phyloP scores from a whole-genome alignment of 2,888 invertebrate species.

The Horisme vitalbata region DNA sequence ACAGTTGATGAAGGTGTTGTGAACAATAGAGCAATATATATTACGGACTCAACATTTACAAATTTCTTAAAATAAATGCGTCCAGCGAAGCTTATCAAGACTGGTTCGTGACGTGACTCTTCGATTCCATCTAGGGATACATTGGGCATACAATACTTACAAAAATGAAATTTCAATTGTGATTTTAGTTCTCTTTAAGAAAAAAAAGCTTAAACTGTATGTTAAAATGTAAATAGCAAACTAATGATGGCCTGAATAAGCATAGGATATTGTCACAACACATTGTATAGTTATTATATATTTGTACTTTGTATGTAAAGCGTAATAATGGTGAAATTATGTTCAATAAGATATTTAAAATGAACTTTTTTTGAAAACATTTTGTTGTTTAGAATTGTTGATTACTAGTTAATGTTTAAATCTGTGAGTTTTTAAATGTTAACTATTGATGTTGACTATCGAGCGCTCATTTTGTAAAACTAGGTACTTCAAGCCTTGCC shows the following conservation, averaged over 20 bases:
- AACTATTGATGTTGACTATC: conserved; percentile 10
- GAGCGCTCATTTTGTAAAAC: conserved; percentile 23
- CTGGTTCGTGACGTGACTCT: conserved; percentile 7
- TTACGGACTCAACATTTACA: no score
- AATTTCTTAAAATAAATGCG: no score
- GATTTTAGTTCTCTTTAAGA: conserved; percentile 40
- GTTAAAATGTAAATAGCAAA: conserved; percentile 68
- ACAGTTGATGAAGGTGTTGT: no score
- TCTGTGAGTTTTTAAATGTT: conserved; percentile 22
- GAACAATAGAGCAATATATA: no score
- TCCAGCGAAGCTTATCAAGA: conserved; percentile 15
- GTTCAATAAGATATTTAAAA: conserved; percentile 58
- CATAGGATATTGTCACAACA: conserved; percentile 56
- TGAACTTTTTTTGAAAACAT: conserved; percentile 52
- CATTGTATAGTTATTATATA: conserved; percentile 50
- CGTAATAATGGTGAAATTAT: conserved; percentile 63
- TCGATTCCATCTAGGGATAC: conserved; percentile 32
- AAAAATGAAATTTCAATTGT: conserved; percentile 35
- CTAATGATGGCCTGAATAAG: conserved; percentile 71
- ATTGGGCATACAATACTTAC: conserved; percentile 66
- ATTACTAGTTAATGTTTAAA: conserved; percentile 18
- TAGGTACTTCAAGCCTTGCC: conserved; percentile 1
- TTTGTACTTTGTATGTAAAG: conserved; percentile 67
- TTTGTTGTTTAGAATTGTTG: conserved; percentile 35
- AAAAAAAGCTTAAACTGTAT: conserved; percentile 45